phyloP scores from a whole-genome alignment of 2,113 vertebrate genomes.

The Pao palembangensis region DNA sequence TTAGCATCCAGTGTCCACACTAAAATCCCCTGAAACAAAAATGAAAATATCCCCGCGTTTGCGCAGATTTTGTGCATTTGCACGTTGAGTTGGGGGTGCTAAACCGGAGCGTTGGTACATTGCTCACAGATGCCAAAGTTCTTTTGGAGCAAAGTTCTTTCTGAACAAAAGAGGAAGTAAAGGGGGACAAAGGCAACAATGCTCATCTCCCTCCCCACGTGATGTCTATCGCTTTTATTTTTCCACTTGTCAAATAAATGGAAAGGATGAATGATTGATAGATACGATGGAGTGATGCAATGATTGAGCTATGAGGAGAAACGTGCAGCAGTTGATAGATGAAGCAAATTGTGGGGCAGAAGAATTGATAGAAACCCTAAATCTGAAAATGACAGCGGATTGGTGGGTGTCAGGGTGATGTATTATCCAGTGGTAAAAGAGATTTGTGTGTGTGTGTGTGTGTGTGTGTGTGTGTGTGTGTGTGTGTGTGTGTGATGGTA shows the following conservation, averaged over 20 bases:
- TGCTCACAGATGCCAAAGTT: no score
- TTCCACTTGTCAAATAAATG: slow-evolving; percentile 1
- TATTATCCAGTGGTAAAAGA: slow-evolving; percentile 14
- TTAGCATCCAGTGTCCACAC: no score
- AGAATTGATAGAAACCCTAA: slow-evolving; percentile 33
- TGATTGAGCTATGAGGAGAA: slow-evolving; percentile 50
- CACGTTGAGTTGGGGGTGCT: no score
- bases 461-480: no score
- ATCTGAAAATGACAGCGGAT: slow-evolving; percentile 53
- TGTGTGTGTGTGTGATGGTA: background rate
- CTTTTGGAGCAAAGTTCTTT: no score
- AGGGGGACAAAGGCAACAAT: slow-evolving; percentile 3
- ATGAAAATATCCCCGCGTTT: no score
- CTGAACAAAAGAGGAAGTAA: no score
- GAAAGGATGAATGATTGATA: slow-evolving; percentile 46
- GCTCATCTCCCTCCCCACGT: slow-evolving; percentile 1
- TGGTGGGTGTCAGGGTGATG: slow-evolving; percentile 47
- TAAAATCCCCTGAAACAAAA: no score
- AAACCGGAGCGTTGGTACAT: no score
- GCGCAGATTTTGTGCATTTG: no score
- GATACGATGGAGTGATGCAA: slow-evolving; percentile 34
- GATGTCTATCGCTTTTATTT: no score
- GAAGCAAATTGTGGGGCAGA: slow-evolving; percentile 24
- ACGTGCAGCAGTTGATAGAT: slow-evolving; percentile 37
- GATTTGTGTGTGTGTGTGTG: no score